phyloP scores from a whole-genome alignment of 2,113 vertebrate species.

The Lichenostomus cassidix region DNA sequence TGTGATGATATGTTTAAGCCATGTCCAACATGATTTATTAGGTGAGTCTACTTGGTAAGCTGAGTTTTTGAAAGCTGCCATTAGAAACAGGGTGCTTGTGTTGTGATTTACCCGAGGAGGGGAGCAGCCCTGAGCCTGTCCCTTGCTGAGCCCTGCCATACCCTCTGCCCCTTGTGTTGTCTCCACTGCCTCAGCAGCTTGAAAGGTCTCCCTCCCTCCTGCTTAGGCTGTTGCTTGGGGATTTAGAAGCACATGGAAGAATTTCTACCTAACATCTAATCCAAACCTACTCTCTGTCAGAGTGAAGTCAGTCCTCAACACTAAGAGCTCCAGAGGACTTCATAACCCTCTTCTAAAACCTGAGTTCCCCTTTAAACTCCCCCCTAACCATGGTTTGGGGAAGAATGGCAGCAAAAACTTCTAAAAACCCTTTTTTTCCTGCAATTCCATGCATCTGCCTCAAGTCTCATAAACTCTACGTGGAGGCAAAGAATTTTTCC shows the following conservation, averaged over 20 bases:
- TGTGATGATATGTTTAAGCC: background rate
- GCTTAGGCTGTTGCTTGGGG: background rate
- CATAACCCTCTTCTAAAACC: background rate
- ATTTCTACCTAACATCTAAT: background rate
- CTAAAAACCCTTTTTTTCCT: accelerated
- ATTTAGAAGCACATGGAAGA: background rate
- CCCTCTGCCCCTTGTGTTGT: background rate
- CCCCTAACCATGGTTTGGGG: background rate
- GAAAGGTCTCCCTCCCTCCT: background rate
- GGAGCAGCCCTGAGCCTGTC: background rate
- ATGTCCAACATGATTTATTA: background rate
- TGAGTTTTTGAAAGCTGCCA: background rate
- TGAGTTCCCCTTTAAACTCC: background rate
- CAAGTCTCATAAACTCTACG: background rate
- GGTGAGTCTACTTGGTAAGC: background rate
- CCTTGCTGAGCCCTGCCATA: accelerated
- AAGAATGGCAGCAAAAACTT: background rate
- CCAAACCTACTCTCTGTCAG: background rate
- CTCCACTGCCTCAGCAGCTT: accelerated
- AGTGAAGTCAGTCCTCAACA: background rate
- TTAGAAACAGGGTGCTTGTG: background rate
- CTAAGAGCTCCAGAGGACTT: background rate
- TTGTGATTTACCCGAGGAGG: accelerated
- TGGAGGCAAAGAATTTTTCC: background rate
- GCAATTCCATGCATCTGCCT: background rate